Conservation (phyloP, 1,140 invertebrate species). For the Drosophila arizonae region DNA sequence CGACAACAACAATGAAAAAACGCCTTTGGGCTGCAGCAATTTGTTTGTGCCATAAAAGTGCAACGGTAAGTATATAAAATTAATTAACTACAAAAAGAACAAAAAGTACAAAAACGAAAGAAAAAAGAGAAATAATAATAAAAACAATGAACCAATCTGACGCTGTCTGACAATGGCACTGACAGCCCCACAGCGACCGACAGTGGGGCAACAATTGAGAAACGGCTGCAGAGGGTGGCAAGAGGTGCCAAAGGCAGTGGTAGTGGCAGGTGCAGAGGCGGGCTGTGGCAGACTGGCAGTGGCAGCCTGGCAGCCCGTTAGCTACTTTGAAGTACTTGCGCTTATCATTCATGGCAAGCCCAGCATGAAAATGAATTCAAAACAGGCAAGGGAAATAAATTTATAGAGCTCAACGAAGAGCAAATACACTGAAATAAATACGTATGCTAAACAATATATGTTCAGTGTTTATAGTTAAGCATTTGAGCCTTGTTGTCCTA, state of each 20-base stretch:
- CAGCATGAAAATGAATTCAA: conserved; percentile 44
- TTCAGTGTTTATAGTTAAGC: no score
- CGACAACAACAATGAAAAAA: conserved; percentile 29
- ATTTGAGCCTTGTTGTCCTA: no score
- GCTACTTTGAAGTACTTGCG: conserved; percentile 43
- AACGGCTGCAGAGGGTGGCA: not conserved
- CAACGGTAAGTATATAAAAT: conserved; percentile 65
- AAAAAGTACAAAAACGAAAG: conserved; percentile 13
- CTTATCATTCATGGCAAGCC: conserved; percentile 57
- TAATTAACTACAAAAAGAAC: conserved; percentile 61
- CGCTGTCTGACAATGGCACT: conserved; percentile 24
- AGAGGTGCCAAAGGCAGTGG: not conserved
- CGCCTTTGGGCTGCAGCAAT: conserved; percentile 21
- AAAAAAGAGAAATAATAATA: no score
- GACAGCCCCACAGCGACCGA: conserved; percentile 3
- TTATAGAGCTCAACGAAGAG: not conserved
- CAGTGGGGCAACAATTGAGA: not conserved
- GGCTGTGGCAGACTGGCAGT: not conserved
- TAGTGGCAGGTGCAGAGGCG: not conserved
- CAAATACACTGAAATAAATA: conserved; percentile 6
- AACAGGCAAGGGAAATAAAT: not conserved
- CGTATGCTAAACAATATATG: no score
- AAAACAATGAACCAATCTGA: conserved; percentile 52
- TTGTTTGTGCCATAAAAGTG: conserved; percentile 61
- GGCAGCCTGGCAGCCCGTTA: conserved; percentile 6